Conservation (phyloP, 30 jellyfish, hydroid and myxozoan species). For the Aurelia coerulea region DNA sequence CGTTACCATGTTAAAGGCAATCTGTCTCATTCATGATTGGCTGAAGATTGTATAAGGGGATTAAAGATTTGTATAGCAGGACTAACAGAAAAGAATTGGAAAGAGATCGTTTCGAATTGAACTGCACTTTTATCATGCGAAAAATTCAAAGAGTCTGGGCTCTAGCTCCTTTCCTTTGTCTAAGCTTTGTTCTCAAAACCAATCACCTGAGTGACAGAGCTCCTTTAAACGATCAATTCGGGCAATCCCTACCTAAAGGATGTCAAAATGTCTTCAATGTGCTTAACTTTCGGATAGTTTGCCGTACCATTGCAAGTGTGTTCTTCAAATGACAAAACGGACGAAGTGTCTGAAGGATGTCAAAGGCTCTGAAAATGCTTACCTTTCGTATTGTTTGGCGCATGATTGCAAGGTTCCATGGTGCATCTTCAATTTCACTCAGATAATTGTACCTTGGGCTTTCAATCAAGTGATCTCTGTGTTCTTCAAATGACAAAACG, state of each 20-base stretch:
- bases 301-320: conserved; percentile 8
- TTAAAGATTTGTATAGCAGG: too few relatives aligned
- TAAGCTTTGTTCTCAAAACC: too few relatives aligned
- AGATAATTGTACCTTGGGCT: conserved; percentile 49
- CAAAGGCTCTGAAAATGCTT: background rate
- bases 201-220: too few relatives aligned
- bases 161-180: too few relatives aligned
- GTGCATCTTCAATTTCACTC: conserved; percentile 26
- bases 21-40: too few relatives aligned
- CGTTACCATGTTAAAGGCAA: too few relatives aligned
- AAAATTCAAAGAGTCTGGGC: too few relatives aligned
- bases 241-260: background rate
- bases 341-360: background rate
- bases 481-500: conserved; percentile 22
- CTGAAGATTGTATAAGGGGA: too few relatives aligned
- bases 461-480: conserved; percentile 47
- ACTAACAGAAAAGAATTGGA: too few relatives aligned
- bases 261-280: too few relatives aligned
- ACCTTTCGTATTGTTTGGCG: conserved; percentile 54
- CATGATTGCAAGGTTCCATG: conserved; percentile 27
- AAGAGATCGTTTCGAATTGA: too few relatives aligned
- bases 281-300: conserved; percentile 41
- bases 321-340: conserved; percentile 28
- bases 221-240: background rate
- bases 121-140: too few relatives aligned